Conservation (phyloP, 2,888 invertebrate species). For the Eledone cirrhosa region DNA sequence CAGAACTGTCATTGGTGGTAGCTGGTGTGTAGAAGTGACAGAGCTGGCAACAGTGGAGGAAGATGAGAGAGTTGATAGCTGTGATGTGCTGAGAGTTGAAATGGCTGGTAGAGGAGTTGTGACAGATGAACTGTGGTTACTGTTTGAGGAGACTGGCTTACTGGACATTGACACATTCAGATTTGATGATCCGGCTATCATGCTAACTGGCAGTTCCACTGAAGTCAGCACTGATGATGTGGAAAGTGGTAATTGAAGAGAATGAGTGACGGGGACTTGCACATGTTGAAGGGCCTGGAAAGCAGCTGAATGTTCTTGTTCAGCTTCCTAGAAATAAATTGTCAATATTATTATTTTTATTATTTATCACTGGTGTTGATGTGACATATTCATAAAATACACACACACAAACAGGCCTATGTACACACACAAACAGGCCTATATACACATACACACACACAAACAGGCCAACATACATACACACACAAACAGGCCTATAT, state of each 20-base stretch:
- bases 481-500: no score
- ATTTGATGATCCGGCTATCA: neutral
- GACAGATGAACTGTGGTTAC: neutral
- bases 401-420: neutral
- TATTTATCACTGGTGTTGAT: neutral
- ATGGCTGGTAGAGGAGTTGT: neutral
- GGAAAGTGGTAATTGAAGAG: constrained; percentile 27
- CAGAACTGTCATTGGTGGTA: neutral
- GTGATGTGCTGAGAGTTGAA: constrained; percentile 6
- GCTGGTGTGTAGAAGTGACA: neutral
- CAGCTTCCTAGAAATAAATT: constrained; percentile 32
- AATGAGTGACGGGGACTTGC: neutral
- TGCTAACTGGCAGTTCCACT: neutral
- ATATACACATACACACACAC: no score
- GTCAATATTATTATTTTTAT: neutral
- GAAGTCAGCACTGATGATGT: constrained; percentile 14
- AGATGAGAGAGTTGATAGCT: constrained; percentile 1
- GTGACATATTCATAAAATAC: neutral
- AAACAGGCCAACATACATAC: no score
- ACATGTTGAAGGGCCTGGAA: constrained; percentile 29
- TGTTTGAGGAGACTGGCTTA: neutral
- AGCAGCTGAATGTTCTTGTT: constrained; percentile 33
- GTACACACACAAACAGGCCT: neutral
- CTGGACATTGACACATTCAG: constrained; percentile 1
- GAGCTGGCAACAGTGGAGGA: neutral